These are phyloP conservation scores for Vespertilio murinus DNA, from an alignment of 2,797 vertebrate species.

Conservation along the genomic window DNA sequence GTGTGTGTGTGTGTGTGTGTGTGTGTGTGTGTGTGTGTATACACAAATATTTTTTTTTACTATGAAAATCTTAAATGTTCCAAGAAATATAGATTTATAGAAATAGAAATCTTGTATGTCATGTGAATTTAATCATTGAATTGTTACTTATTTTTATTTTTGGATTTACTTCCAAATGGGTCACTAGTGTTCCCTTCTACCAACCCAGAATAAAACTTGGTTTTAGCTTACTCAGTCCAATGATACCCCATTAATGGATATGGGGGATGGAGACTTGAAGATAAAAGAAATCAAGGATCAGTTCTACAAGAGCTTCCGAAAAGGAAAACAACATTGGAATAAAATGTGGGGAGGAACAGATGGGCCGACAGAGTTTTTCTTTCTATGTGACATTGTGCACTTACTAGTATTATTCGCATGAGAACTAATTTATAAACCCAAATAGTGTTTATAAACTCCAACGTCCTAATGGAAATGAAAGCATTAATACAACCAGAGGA, in stretches of 20 bases:
- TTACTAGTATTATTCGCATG: constrained; percentile 79
- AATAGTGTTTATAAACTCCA: constrained; percentile 87
- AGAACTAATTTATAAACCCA: constrained; percentile 86
- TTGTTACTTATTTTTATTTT: not conserved
- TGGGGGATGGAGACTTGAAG: constrained; percentile 42
- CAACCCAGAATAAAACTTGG: not conserved
- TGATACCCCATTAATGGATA: not conserved
- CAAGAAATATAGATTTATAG: not conserved
- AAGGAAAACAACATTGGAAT: constrained; percentile 65
- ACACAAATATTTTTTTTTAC: not conserved
- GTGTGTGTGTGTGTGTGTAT: not conserved
- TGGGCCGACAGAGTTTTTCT: constrained; percentile 79
- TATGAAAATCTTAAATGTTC: constrained; percentile 23
- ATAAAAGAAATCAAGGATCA: constrained; percentile 63
- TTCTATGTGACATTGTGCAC: constrained; percentile 73
- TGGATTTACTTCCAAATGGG: not conserved
- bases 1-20: not conserved
- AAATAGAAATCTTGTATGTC: not conserved
- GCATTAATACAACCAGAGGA: constrained; percentile 87
- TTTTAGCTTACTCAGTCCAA: not conserved
- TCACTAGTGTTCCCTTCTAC: not conserved
- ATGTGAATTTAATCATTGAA: not conserved
- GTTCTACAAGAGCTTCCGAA: constrained; percentile 67
- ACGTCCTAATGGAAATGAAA: constrained; percentile 87
- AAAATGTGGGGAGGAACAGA: constrained; percentile 78